These are phyloP conservation scores for Formica selysi DNA, from an alignment of 1,140 invertebrate genomes.

Conservation along the genomic window DNA sequence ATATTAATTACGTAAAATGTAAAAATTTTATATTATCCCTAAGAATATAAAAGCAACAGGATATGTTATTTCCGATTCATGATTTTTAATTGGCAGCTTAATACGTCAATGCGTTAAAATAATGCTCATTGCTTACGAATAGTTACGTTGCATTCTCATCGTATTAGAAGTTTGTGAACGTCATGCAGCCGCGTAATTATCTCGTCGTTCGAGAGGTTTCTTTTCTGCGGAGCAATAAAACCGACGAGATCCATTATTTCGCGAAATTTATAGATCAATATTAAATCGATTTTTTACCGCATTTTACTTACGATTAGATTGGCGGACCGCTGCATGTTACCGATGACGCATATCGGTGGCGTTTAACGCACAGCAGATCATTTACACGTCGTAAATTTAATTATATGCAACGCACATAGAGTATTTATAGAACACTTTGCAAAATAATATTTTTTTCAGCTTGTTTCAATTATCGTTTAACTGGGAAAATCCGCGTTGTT, in stretches of 20 bases:
- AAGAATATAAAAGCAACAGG: neutral
- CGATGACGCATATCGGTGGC: constrained; percentile 4
- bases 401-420: neutral
- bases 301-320: neutral
- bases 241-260: neutral
- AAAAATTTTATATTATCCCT: neutral
- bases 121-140: constrained; percentile 25
- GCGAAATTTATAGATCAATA: constrained; percentile 42
- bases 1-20: neutral
- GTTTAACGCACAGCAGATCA: neutral
- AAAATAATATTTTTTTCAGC: neutral
- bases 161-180: constrained; percentile 34
- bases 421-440: neutral
- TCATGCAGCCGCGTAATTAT: neutral
- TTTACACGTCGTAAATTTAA: constrained; percentile 56
- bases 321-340: neutral
- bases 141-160: constrained; percentile 43
- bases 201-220: constrained; percentile 5
- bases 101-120: constrained; percentile 34
- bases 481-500: neutral
- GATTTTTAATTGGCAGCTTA: constrained; percentile 10
- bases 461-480: neutral
- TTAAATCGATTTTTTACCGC: neutral
- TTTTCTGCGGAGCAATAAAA: constrained; percentile 28
- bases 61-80: neutral